A percentile compares a stretch with the other conserved stretches of the same genome.
phyloP scores from a whole-genome alignment of 1,140 invertebrate genomes.

The Carposina sasakii region DNA sequence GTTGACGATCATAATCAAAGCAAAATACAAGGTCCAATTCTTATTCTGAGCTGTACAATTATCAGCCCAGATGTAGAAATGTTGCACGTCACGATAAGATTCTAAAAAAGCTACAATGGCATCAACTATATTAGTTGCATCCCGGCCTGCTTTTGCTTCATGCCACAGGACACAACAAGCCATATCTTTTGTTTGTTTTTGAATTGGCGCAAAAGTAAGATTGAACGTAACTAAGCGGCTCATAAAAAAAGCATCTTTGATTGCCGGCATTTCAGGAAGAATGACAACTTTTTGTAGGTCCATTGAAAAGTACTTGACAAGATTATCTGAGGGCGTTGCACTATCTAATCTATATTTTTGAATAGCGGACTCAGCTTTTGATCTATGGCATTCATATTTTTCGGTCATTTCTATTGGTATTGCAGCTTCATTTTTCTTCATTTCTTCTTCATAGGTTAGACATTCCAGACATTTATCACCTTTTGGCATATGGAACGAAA shows the following conservation, averaged over 20 bases:
- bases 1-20: no score
- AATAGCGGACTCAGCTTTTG: conserved; percentile 13
- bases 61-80: conserved; percentile 10
- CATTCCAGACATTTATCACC: conserved; percentile 10
- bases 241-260: conserved; percentile 14
- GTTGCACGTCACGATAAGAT: conserved; percentile 10
- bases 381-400: conserved; percentile 9
- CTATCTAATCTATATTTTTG: conserved; percentile 9
- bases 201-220: conserved; percentile 17
- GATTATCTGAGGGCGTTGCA: no score
- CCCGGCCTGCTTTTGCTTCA: conserved; percentile 10
- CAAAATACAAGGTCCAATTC: conserved; percentile 15
- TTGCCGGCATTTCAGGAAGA: conserved; percentile 13
- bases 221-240: conserved; percentile 17
- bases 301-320: conserved; percentile 11
- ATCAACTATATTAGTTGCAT: conserved; percentile 11
- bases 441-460: conserved; percentile 12
- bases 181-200: conserved; percentile 9
- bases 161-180: conserved; percentile 9
- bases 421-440: no score
- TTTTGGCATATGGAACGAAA: conserved; percentile 12
- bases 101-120: conserved; percentile 11
- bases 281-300: conserved; percentile 7
- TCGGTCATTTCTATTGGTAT: conserved; percentile 3
- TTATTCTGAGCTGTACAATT: conserved; percentile 16